Base-by-base conservation (phyloP, 2,888 invertebrate genomes). In the Megaustenia siamemsis region DNA sequence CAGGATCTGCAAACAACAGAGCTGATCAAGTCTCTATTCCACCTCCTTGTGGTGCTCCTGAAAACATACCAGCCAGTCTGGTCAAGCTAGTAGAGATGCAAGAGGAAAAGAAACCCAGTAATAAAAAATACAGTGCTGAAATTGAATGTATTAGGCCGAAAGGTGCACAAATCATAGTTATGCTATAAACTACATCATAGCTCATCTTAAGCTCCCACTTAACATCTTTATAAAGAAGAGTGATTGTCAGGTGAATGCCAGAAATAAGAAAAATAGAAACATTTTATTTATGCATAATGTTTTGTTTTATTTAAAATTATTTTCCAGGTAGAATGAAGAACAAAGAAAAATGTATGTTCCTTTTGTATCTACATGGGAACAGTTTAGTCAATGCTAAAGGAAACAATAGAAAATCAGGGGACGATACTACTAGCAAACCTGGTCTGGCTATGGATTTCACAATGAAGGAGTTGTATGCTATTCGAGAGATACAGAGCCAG, bases 341-440 rank as follows among this genome's bases (percentile, higher is more conserved):
- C 86, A 93, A 93, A 87, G 94, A 94, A 89, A 94, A 94, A 85
- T 95, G 94, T 87, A 93, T 94, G 92, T 94, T 94, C 88, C 89
- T 93, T 84, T 94, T 97, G 38, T 98, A 97, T 91, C 95, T 98
- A 89, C 96, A 97, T 93, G 97, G 96, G 1, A 96, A 97, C 83
- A 96, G 96, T 15, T 95, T 98, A 84, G 95, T 95, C 87, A 97
- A 97, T 92, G 96, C 96, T 82, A 96, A 93, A 86, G 92, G 92
- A 5, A 78, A 66, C 45, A 80, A 90, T 88, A 56, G 73, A 78
- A 91, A 88, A 81, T 76, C 86, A 8, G 86, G 88, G 18, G 87
- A 87, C n/a, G 88, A 53, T 12, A 56, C 10, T 53, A 89, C 92
- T 21, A 89, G 89, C n/a, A 90, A 89, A 28, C 90, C 92, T n/a